Percentiles rank a stretch among this genome's conserved stretches.
These are phyloP conservation scores for Lepidocyrtinus sp. DNA, from an alignment of 2,888 invertebrate species.

Conservation along the genomic window DNA sequence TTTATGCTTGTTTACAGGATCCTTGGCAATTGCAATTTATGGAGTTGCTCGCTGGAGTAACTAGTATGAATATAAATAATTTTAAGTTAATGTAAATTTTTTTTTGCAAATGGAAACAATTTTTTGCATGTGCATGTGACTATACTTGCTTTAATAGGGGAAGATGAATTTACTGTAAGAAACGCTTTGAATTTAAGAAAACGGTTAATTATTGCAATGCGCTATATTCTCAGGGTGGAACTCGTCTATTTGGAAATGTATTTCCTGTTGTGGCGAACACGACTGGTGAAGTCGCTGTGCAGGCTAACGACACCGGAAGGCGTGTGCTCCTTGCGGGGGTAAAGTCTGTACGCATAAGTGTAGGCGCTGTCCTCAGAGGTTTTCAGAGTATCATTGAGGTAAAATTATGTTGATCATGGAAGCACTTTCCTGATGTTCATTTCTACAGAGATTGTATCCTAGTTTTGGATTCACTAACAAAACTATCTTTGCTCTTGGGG, in stretches of 20 bases:
- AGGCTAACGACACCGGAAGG: slow-evolving; percentile 61
- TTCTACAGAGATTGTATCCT: neutral
- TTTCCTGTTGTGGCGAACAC: slow-evolving; percentile 54
- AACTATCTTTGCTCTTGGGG: too few species aligned
- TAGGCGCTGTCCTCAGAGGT: slow-evolving; percentile 65
- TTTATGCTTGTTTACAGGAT: slow-evolving; percentile 10
- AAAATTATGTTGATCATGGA: slow-evolving; percentile 22
- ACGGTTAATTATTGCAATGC: too few species aligned
- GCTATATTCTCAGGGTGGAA: slow-evolving; percentile 66
- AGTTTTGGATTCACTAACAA: too few species aligned
- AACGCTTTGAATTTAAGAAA: neutral
- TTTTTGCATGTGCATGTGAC: slow-evolving; percentile 13
- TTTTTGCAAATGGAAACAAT: too few species aligned
- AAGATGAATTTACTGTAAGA: neutral
- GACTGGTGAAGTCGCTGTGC: slow-evolving; percentile 60
- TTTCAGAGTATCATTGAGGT: slow-evolving; percentile 68
- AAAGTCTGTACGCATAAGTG: slow-evolving; percentile 69
- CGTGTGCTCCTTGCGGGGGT: slow-evolving; percentile 64
- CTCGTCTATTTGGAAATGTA: slow-evolving; percentile 58
- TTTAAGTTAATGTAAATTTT: too few species aligned
- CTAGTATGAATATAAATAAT: too few species aligned
- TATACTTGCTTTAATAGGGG: neutral
- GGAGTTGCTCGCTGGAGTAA: too few species aligned
- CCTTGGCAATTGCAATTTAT: neutral
- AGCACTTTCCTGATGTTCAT: slow-evolving; percentile 1